Conservation (phyloP, 2,797 vertebrate genomes). For the Rhabdophis nuchalis region DNA sequence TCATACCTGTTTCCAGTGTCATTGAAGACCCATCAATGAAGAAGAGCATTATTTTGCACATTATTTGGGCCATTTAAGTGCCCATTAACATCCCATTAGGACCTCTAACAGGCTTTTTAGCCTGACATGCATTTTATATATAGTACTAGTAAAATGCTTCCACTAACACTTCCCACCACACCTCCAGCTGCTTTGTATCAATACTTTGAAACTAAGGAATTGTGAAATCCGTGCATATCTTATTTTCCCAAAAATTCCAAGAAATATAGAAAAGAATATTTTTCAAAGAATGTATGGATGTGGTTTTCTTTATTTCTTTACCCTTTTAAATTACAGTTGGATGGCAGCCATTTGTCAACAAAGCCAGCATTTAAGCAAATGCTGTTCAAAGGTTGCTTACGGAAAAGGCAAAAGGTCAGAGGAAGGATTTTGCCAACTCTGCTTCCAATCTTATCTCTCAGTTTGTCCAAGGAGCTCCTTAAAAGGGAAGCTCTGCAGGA, state of each 20-base stretch:
- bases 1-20: constrained; percentile 43
- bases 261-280: background rate
- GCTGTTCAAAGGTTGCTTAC: constrained; percentile 11
- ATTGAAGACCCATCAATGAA: constrained; percentile 41
- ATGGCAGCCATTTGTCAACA: background rate
- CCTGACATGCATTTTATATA: constrained; percentile 15
- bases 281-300: constrained; percentile 8
- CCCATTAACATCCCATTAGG: constrained; percentile 25
- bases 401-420: constrained; percentile 59
- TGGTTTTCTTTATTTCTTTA: background rate
- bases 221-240: background rate
- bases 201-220: constrained; percentile 17
- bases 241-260: constrained; percentile 9
- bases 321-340: constrained; percentile 29
- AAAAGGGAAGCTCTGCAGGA: constrained; percentile 34
- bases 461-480: constrained; percentile 29
- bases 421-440: constrained; percentile 49
- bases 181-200: background rate
- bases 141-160: constrained; percentile 9
- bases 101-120: constrained; percentile 30
- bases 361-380: background rate
- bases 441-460: constrained; percentile 63
- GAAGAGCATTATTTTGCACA: constrained; percentile 37
- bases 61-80: constrained; percentile 26
- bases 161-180: background rate